These are phyloP conservation scores for Schlechtendalia chinensis DNA, from an alignment of 1,140 invertebrate species.

Conservation along the genomic window DNA sequence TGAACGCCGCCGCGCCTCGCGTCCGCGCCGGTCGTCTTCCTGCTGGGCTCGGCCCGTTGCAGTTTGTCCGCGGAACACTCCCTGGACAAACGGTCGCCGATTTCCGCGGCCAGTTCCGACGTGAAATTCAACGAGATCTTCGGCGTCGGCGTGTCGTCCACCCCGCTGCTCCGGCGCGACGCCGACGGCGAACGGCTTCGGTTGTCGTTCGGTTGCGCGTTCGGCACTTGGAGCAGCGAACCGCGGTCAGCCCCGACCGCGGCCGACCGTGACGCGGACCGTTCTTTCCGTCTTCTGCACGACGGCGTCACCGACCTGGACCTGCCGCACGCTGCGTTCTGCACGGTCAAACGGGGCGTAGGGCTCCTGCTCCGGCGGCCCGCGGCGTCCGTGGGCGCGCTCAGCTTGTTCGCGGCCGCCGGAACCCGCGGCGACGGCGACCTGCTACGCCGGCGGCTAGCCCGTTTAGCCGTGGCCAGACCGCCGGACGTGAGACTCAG, in stretches of 20 bases:
- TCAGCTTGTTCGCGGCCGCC: background rate
- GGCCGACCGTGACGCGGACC: background rate
- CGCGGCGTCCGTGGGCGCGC: constrained; percentile 7
- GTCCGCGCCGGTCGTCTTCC: background rate
- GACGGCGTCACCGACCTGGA: constrained; percentile 36
- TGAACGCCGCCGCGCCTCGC: background rate
- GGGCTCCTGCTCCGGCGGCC: constrained; percentile 51
- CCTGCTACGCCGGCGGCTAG: constrained; percentile 52
- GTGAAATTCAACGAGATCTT: constrained; percentile 37
- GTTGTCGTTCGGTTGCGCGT: background rate
- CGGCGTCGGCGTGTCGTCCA: constrained; percentile 40
- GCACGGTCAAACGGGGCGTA: constrained; percentile 35
- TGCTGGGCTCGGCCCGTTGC: background rate
- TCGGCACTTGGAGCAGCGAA: background rate
- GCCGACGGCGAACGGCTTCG: constrained; percentile 47
- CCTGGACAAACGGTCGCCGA: background rate
- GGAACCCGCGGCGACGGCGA: constrained; percentile 54
- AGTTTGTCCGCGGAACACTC: constrained; percentile 7
- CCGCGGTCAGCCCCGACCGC: background rate
- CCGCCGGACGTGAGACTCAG: constrained; percentile 51
- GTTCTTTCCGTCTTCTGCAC: background rate
- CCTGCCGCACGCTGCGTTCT: background rate
- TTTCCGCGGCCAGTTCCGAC: background rate
- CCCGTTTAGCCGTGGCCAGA: constrained; percentile 46
- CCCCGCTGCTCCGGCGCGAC: background rate